Evolutionary conservation across 2,888 invertebrate genomes (phyloP), one percentile per base, ranked within the genome.

Genomic region (Drosophila histrio): DNA sequence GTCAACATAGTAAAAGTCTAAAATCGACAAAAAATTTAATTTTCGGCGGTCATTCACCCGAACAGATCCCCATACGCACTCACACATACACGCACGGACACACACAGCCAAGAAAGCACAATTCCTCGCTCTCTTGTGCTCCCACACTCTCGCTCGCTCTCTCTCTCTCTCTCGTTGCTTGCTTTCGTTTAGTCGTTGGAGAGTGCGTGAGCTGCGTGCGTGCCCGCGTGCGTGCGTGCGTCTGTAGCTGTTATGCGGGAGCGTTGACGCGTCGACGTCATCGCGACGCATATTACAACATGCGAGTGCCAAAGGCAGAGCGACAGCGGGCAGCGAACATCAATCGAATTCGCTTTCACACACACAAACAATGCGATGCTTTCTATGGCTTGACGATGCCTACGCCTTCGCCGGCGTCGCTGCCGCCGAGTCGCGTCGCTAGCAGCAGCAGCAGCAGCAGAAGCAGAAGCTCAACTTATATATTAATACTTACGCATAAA

Each of bases 21-120:
- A 90, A 90, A 90, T 88, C 84, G 85, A 89, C 82, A 89, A 89
- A 82, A 90, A 88, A 86, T 79, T 80, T 82, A 79, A 86, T 90
- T 91, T 72, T 91, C 89, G 91, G 91, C 89, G 91, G 91, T 91
- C 91, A 91, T 91, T 91, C 89, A 91, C 91, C 89, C 90, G 75
- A 65, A 73, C 75, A 75, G 77, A 74, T 79, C 72, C 78, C 70
- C 62, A 63, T 65, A 64, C 63, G 26, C 56, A 47, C 41, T 32
- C 34, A 38, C 17, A 56, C 38, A 61, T 26, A 26, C 38, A 34
- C 44, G 11, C 49, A 34, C 34, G 8, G 54, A 22, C 53, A 36
- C 56, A 50, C 50, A 54, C 30, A 6, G 13, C 13, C 17, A 59
- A 52, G 54, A 65, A 71, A 73, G 76, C 71, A 75, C 69, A 47